Evolutionary conservation across 1,140 invertebrate genomes (phyloP), one percentile per base, ranked within the genome.

Genomic region (Magallana ariakensis): DNA sequence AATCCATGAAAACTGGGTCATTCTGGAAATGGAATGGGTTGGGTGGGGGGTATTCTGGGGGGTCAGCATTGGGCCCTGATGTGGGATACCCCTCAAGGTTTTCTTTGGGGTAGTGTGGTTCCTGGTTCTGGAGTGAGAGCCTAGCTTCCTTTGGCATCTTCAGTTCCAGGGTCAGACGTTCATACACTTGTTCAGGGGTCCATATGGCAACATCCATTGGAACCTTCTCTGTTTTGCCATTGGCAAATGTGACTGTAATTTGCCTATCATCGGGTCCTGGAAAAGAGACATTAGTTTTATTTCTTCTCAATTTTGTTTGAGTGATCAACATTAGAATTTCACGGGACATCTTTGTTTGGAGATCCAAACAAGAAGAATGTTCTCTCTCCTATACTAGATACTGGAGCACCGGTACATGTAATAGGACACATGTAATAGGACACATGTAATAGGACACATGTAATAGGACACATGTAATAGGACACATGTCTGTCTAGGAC

Each of bases 181-280:
- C 89, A 66, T 93, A 92, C 11, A 93, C 85, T 6, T 87, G 75
- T 60, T 89, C 85, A 13, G 92, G 93, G 57, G 93, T 92, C 93
- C 93, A 94, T 22, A 93, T 88, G 13, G 92, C 93, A 26, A 58
- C 87, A 55, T 93, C 87, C 26, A 66, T 16, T 3, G 87, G 70
- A 26, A 94, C 87, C 53, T 89, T 90, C 54, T 88, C 91, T 60
- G 92, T 93, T 80, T 89, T 89, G 10, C 93, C 93, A 92, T 93
- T 92, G 70, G 89, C 90, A 83, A 94, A 94, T 19, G 90, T 89
- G 1, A 94, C 93, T 10, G 92, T 91, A 1, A 93, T 86, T 58
- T 89, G 26, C 56, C 90, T 62, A 80, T 94, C 92, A 66, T 91
- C 89, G 1, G 90, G 90, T 26, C 90, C 92, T 92, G 75, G 0